Conservation (phyloP, 1,140 invertebrate species). For the Drosophila ohnishii region DNA sequence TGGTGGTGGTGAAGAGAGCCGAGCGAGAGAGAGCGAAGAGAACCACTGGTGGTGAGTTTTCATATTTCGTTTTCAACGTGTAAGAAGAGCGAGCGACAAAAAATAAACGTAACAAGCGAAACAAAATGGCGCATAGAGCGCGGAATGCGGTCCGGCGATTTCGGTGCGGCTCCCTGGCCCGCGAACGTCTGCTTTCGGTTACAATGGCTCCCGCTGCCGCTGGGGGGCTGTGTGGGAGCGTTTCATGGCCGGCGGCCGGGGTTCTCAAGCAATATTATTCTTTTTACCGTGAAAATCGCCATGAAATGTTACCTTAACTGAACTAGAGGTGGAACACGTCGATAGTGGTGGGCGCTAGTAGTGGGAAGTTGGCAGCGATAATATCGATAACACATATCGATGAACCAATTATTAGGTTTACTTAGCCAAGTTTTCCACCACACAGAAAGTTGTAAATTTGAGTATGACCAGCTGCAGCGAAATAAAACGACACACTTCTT, state of each 20-base stretch:
- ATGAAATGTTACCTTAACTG: no score
- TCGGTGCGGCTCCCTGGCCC: conserved; percentile 12
- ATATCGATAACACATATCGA: no score
- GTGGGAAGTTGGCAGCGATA: no score
- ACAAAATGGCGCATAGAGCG: conserved; percentile 38
- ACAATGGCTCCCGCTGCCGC: not conserved
- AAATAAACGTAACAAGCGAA: conserved; percentile 37
- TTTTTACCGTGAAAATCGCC: conserved; percentile 8
- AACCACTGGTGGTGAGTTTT: conserved; percentile 23
- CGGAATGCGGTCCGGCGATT: conserved; percentile 26
- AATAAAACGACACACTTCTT: not conserved
- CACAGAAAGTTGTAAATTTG: not conserved
- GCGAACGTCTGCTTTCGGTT: conserved; percentile 5
- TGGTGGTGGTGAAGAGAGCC: conserved; percentile 18
- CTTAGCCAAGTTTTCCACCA: no score
- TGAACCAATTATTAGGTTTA: no score
- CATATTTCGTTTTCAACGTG: conserved; percentile 24
- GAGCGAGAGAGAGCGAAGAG: conserved; percentile 16
- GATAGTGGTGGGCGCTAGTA: not conserved
- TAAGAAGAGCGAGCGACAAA: conserved; percentile 19
- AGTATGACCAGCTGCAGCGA: not conserved
- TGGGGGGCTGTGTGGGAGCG: not conserved
- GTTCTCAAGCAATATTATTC: not conserved
- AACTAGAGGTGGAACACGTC: not conserved
- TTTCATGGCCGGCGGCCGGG: not conserved